Evolutionary conservation across 2,888 invertebrate species (phyloP), one percentile per base, ranked within the genome.

Genomic region (Helobdella robusta): DNA sequence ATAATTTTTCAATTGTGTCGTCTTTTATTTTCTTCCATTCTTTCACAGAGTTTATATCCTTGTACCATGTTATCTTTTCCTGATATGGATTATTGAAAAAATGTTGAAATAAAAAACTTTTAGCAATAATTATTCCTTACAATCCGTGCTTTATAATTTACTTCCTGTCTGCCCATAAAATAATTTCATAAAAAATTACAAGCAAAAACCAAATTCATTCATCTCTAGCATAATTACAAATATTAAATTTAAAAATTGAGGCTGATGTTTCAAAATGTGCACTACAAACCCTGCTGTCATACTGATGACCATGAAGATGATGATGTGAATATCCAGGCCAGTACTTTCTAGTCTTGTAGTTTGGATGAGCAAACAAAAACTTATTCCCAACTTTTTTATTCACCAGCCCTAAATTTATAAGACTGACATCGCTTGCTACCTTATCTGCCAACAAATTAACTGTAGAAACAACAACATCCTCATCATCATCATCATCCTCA

Each of bases 331-430:
- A 28, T 18, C 18, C 8, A 40, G 8, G 4, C 28, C 32, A 40
- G 28, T n/a, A 20, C 18, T 44, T 30, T 48, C 44, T 23, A 35
- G 18, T 23, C 15, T 65, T 50, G 59, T 36, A 30, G 25, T 63
- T 23, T 15, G 52, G 48, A 50, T 70, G 70, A 34, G 66, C 64
- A 28, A 73, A 69, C 32, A 71, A 59, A 67, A 70, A 73, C n/a
- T n/a, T n/a, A 60, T 64, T 52, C 40, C 66, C 67, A 11, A 58
- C 32, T 20, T 73, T 65, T 23, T 70, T 65, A 20, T 73, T 73
- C 20, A 74, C 65, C 58, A 68, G 71, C 34, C 73, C 73, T 35
- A 66, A 20, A 48, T 69, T 69, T 32, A 69, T 56, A 2, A 74
- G 62, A 34, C 67, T 68, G 18, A 71, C 50, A 40, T 72, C 73